A percentile compares a stretch with the other conserved stretches of the same genome.
Evolutionary conservation across 2,888 invertebrate species (phyloP).

Genomic region (Thumatha senex): DNA sequence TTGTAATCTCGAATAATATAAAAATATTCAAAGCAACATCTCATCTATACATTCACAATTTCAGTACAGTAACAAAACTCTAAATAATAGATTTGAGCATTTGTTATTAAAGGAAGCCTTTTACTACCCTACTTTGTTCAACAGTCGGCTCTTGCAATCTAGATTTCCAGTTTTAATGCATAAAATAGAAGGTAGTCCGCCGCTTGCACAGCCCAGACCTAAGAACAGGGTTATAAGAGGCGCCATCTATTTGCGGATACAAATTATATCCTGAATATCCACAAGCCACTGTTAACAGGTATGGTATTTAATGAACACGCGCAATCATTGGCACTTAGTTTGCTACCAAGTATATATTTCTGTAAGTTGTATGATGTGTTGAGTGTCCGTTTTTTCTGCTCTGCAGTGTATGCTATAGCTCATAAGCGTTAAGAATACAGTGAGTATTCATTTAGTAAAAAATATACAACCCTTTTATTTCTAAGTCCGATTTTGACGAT

Average conservation of each 20-base stretch:
- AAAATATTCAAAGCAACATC: slow-evolving; percentile 1
- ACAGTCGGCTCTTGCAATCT: slow-evolving; percentile 7
- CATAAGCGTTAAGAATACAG: no score
- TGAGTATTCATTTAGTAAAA: no score
- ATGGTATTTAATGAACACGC: background rate
- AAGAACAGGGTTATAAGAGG: background rate
- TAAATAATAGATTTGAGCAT: slow-evolving; percentile 18
- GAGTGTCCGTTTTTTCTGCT: no score
- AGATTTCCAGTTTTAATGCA: slow-evolving; percentile 21
- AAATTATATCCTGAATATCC: background rate
- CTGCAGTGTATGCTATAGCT: no score
- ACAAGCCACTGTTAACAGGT: background rate
- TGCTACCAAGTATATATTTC: background rate
- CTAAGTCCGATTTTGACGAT: no score
- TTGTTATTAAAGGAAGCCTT: slow-evolving; percentile 8
- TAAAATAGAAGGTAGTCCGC: slow-evolving; percentile 33
- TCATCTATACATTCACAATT: slow-evolving; percentile 11
- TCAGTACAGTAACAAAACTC: slow-evolving; percentile 8
- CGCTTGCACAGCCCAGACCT: background rate
- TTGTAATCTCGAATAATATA: background rate
- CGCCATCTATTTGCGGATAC: background rate
- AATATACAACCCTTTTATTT: no score
- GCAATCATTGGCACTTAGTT: background rate
- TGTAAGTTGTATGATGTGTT: no score
- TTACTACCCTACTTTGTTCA: slow-evolving; percentile 10